Base-by-base conservation (phyloP, 2,797 vertebrate genomes). In the Microcaecilia unicolor region DNA sequence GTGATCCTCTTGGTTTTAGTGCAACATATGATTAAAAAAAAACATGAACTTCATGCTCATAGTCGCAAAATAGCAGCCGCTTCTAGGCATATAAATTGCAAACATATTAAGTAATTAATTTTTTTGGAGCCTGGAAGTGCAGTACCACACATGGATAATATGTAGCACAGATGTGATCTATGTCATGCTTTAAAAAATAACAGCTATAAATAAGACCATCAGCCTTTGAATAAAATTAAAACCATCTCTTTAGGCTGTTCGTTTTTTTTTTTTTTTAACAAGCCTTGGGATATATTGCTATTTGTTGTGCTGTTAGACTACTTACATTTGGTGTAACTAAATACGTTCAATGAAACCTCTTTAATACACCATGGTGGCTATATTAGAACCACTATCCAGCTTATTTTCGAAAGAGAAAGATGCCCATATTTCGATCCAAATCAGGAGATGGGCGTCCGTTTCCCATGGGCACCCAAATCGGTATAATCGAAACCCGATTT, bases 131-230 rank as follows among this genome's bases (percentile, higher is more conserved):
- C 33, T 51, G 37, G 50, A 55, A 29, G 14, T 55, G 36, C 34
- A 33, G 29, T 48, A 43, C 53, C 53, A 65, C 45, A 53, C 36
- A 48, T 28, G 31, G 31, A 58, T 63, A 61, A 59, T 64, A 58
- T 52, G 47, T 39, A 57, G n/a, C 35, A 30, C 59, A 55, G 51
- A 64, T 58, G 59, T 49, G 28, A 45, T 61, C 26, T 23, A 19
- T 49, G 30, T 34, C 53, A 47, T 25, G 38, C 34, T 45, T 44
- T 16, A 26, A 15, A 16, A 37, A 62, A n/a, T n/a, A n/a, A 48
- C 51, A 29, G 9, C 13, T 51, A 39, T 43, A 58, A 63, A 58
- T 41, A 44, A 55, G 49, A 39, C 43, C 48, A 25, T 20, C 18
- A 18, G 25, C 25, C 29, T 33, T 0, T 0, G 21, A 19, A 20